Conservation (phyloP, 2,888 invertebrate species). For the Craniophora ligustri region DNA sequence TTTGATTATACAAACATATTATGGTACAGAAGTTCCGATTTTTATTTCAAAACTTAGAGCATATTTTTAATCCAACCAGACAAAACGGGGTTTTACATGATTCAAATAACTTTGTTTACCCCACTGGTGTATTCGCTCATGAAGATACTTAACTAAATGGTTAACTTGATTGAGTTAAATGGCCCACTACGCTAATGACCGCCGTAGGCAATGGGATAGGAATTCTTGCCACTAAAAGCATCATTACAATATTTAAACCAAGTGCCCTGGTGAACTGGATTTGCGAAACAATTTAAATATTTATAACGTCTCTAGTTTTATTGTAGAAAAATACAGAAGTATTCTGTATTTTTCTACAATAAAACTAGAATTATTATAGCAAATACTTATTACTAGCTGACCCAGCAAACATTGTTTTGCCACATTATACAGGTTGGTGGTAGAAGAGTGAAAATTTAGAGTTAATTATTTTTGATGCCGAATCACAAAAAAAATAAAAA, state of each 20-base stretch:
- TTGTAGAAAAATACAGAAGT: not conserved
- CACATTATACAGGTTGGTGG: no score
- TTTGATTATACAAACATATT: no score
- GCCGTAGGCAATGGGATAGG: conserved; percentile 4
- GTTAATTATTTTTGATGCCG: no score
- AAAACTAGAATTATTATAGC: no score
- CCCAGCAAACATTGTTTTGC: no score
- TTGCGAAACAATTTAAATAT: conserved; percentile 20
- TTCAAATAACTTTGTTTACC: conserved; percentile 20
- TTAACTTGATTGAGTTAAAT: conserved; percentile 22
- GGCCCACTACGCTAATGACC: conserved; percentile 18
- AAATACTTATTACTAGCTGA: no score
- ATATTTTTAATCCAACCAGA: not conserved
- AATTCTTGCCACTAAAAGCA: conserved; percentile 16
- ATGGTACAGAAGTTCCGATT: no score
- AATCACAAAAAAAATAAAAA: no score
- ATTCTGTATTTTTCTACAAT: no score
- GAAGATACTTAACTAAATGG: conserved; percentile 17
- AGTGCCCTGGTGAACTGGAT: not conserved
- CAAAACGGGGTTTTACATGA: not conserved
- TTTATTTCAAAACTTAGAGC: no score
- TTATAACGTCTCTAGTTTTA: conserved; percentile 3
- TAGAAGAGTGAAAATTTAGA: no score
- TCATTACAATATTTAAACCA: conserved; percentile 16
- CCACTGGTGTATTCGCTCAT: not conserved